Base-by-base conservation (phyloP, 2,797 vertebrate species). In the Platyrinchus mystaceus region DNA sequence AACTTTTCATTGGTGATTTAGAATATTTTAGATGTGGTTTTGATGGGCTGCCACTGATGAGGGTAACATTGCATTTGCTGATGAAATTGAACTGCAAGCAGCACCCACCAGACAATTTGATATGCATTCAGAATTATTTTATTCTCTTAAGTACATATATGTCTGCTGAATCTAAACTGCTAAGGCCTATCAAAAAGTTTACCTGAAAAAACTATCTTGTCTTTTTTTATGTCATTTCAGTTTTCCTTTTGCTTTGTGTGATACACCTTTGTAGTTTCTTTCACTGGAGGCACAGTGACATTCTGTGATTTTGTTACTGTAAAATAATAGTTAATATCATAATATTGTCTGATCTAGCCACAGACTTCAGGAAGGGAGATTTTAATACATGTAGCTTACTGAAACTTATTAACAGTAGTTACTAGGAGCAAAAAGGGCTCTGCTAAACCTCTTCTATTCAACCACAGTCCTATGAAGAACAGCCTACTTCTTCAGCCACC, bases 161-260 rank as follows among this genome's bases (percentile, higher is more conserved):
- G 64, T 88, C 68, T 95, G 50, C 74, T 93, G 71, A 49, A 93
- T 89, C 87, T 88, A 91, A 59, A 88, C 58, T 89, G 47, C 58
- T 87, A 55, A 95, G 85, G 43, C 47, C 85, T 73, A 93, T 81
- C 55, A 96, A 86, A 96, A 96, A 96, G 43, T 93, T 91, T 47
- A 89, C 58, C 36, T 79, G 85, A n/a, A 89, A 96, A 94, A 93
- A 30, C 63, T 68, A n/a, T 92, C 95, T 95, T 84, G 82, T 90
- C 66, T 77, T n/a, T 63, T 86, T 95, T 84, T 64, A 75, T 85
- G 23, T 73, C 8, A 63, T 93, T 96, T 96, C 71, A 81, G 5
- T 27, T 97, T 96, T 88, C 58, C 49, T 93, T 95, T 5, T 73
- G 50, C 87, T 85, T 95, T 94, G 24, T 83, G 16, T 76, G 34